phyloP scores from a whole-genome alignment of 2,113 vertebrate genomes.

The Syngnathus floridae region DNA sequence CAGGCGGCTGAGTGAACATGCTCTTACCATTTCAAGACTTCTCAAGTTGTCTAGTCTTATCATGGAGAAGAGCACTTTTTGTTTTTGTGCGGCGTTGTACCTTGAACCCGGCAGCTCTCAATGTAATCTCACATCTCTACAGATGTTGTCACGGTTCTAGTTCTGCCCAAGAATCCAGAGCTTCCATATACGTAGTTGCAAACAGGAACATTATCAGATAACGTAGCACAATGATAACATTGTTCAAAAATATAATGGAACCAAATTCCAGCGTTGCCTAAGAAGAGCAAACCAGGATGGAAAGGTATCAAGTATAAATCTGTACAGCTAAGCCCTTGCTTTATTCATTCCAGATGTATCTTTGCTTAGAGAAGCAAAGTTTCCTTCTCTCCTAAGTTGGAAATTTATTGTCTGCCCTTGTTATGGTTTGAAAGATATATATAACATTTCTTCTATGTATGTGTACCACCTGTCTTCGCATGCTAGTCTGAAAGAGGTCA shows the following conservation, averaged over 20 bases:
- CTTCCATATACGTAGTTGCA: not conserved
- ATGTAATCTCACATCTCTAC: slow-evolving; percentile 8
- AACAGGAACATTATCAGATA: slow-evolving; percentile 5
- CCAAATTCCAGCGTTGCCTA: slow-evolving; percentile 16
- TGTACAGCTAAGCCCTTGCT: slow-evolving; percentile 50
- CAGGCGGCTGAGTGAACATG: not conserved
- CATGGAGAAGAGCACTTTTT: slow-evolving; percentile 23
- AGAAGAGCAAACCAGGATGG: slow-evolving; percentile 31
- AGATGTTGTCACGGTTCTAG: slow-evolving; percentile 26
- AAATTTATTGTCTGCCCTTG: slow-evolving; percentile 23
- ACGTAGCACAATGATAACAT: slow-evolving; percentile 3
- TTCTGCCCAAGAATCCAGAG: not conserved
- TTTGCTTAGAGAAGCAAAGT: slow-evolving; percentile 26
- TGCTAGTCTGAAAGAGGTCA: not conserved
- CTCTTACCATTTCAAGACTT: slow-evolving; percentile 9
- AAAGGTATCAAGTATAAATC: slow-evolving; percentile 53
- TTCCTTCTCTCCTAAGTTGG: slow-evolving; percentile 25
- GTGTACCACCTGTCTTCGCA: not conserved
- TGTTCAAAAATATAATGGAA: slow-evolving; percentile 30
- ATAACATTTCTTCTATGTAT: too few species aligned
- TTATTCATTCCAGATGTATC: slow-evolving; percentile 47
- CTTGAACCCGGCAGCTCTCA: slow-evolving; percentile 21
- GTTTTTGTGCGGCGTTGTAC: slow-evolving; percentile 3
- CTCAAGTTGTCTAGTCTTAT: slow-evolving; percentile 18
- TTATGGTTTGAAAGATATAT: slow-evolving; percentile 16